A percentile compares a stretch with the other conserved stretches of the same genome.
phyloP scores from a whole-genome alignment of 2,888 invertebrate species.

The Perizoma affinitatum region DNA sequence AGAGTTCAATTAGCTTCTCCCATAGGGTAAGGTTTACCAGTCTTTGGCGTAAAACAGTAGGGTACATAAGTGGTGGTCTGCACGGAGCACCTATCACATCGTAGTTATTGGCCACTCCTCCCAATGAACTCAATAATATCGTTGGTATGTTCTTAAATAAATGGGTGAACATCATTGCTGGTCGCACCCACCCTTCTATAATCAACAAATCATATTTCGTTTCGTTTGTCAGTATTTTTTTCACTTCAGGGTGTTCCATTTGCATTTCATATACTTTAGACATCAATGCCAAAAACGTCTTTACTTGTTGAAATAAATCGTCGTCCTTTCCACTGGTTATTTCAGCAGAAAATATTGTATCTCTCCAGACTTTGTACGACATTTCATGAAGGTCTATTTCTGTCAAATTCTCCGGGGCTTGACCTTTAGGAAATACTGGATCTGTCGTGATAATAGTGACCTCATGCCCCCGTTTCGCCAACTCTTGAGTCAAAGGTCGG shows the following conservation, averaged over 20 bases:
- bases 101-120: conserved; percentile 34
- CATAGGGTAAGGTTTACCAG: conserved; percentile 38
- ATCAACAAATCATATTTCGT: conserved; percentile 41
- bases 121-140: conserved; percentile 49
- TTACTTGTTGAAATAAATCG: not conserved
- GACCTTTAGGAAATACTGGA: conserved; percentile 49
- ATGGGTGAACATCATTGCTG: conserved; percentile 38
- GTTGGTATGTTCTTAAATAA: conserved; percentile 42
- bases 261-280: conserved; percentile 35
- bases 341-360: not conserved
- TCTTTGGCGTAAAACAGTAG: conserved; percentile 36
- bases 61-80: conserved; percentile 48
- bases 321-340: not conserved
- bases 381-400: conserved; percentile 30
- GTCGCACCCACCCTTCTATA: conserved; percentile 37
- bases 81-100: conserved; percentile 44
- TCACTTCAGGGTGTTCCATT: conserved; percentile 36
- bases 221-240: conserved; percentile 36
- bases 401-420: conserved; percentile 53
- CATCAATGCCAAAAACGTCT: conserved; percentile 13
- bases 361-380: not conserved
- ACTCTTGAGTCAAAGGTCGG: conserved; percentile 56
- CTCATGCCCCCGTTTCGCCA: conserved; percentile 67
- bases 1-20: conserved; percentile 26
- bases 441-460: conserved; percentile 63